Conservation (phyloP, 2,113 vertebrate genomes). For the Zingel zingel region DNA sequence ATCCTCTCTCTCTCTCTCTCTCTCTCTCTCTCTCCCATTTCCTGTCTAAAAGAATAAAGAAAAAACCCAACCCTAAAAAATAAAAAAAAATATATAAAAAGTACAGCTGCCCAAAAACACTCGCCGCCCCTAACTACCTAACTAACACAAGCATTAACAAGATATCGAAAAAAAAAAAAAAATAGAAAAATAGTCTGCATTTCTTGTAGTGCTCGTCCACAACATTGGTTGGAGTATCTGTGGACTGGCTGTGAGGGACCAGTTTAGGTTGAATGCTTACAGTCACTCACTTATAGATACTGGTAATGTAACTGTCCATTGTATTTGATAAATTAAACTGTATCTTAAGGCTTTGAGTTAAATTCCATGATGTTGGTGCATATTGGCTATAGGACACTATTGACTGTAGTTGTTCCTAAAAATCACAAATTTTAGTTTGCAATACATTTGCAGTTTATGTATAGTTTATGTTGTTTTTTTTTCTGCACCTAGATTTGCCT, state of each 20-base stretch:
- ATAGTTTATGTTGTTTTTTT: no score
- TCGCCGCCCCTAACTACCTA: accelerated
- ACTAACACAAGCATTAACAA: not conserved
- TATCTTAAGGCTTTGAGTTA: not conserved
- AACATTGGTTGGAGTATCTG: not conserved
- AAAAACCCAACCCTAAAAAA: no score
- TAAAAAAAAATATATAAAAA: no score
- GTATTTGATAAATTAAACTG: not conserved
- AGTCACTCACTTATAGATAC: not conserved
- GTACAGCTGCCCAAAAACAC: not conserved
- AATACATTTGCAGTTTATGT: not conserved
- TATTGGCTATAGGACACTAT: not conserved
- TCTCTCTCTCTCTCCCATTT: no score
- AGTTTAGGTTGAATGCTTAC: not conserved
- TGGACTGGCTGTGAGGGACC: not conserved
- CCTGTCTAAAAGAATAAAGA: no score
- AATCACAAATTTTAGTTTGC: not conserved
- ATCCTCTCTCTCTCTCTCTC: no score
- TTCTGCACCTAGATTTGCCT: slow-evolving; percentile 8
- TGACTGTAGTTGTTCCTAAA: not conserved
- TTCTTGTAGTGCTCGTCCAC: not conserved
- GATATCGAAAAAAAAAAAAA: not conserved
- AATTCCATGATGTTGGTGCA: not conserved
- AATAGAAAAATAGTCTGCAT: not conserved
- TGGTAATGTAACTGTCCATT: not conserved